Conservation (phyloP, 2,797 vertebrate genomes). For the Pelochelys cantorii region DNA sequence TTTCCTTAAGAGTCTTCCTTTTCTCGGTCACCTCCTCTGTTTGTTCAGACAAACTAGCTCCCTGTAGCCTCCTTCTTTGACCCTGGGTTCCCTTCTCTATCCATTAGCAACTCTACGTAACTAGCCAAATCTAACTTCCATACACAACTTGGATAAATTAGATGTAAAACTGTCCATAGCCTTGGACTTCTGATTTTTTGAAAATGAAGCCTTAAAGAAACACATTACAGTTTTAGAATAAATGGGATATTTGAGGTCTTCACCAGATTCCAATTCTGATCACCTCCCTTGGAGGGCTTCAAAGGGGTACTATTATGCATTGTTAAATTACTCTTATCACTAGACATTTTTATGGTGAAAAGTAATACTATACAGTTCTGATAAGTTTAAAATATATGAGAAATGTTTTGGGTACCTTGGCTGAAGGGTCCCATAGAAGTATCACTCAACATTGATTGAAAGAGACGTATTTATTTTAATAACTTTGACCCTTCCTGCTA, state of each 20-base stretch:
- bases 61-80: background rate
- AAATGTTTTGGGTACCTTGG: background rate
- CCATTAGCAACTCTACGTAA: background rate
- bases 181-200: background rate
- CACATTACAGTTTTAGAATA: too few relatives aligned
- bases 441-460: background rate
- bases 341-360: background rate
- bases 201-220: background rate
- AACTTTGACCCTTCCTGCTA: constrained; percentile 1
- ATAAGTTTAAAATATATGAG: background rate
- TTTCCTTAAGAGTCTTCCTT: background rate
- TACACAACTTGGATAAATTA: background rate
- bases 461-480: background rate
- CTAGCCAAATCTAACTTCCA: background rate
- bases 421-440: background rate
- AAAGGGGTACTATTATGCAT: background rate
- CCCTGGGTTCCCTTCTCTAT: background rate
- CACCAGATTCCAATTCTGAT: rapidly evolving
- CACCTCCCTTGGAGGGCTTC: rapidly evolving
- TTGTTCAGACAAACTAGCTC: rapidly evolving
- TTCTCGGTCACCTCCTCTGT: background rate
- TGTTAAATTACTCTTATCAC: background rate
- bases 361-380: background rate
- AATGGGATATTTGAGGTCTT: background rate
- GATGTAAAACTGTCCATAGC: background rate